Conservation (phyloP, 1,140 invertebrate species). For the Cephus cinctus region DNA sequence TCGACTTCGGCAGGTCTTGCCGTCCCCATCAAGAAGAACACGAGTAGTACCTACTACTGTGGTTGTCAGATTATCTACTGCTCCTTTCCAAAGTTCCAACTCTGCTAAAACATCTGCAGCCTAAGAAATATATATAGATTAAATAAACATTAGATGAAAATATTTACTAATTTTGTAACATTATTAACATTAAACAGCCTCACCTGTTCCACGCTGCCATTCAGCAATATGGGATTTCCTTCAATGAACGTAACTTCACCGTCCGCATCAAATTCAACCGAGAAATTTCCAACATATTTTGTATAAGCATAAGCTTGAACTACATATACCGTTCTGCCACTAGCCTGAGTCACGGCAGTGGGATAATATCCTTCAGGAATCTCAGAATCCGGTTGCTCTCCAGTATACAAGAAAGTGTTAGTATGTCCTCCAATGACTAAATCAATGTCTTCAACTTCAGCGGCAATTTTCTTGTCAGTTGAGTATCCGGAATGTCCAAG, state of each 20-base stretch:
- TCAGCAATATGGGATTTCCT: conserved; percentile 74
- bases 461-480: conserved; percentile 73
- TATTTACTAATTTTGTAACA: not conserved
- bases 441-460: conserved; percentile 72
- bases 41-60: conserved; percentile 64
- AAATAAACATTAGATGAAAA: conserved; percentile 32
- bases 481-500: conserved; percentile 78
- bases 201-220: not conserved
- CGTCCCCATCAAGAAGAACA: conserved; percentile 62
- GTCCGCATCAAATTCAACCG: conserved; percentile 66
- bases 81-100: conserved; percentile 62
- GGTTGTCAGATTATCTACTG: conserved; percentile 58
- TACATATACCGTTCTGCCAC: conserved; percentile 70
- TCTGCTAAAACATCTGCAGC: conserved; percentile 66
- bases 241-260: conserved; percentile 65
- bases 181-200: not conserved
- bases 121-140: conserved; percentile 42
- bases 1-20: conserved; percentile 60
- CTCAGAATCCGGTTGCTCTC: conserved; percentile 64
- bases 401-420: conserved; percentile 79
- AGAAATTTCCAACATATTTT: conserved; percentile 78
- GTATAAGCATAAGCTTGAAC: conserved; percentile 85
- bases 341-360: conserved; percentile 64
- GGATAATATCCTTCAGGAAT: conserved; percentile 69
- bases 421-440: conserved; percentile 79